Evolutionary conservation across 2,113 vertebrate genomes (phyloP), one percentile per base, ranked within the genome.

Genomic region (Pao palembangensis): DNA sequence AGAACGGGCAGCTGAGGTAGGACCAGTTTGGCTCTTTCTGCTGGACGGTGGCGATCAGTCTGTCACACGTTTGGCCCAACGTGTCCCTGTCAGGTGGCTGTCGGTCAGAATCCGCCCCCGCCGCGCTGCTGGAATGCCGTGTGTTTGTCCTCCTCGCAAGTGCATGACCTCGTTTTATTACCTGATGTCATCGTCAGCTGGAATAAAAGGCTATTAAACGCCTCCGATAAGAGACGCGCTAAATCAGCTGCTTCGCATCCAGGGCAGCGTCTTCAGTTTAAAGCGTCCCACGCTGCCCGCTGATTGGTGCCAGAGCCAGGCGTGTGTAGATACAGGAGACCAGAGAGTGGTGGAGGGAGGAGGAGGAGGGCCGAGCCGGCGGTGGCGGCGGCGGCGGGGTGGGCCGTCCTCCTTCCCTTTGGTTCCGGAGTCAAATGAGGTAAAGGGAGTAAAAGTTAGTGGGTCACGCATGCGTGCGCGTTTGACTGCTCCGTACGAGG

Each of bases 401-500:
- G 75, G 86, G 83, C 68, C 55, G 79, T 77, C 73, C 81, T 78
- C 79, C 70, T 71, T 70, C 75, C 74, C 64, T 55, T 58, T 78
- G 88, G 78, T 91, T 90, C 79, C 71, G 79, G 78, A 89, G 90
- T 91, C 89, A 89, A 79, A 75, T 72, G 83, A 91, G 91, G 90
- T 91, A 86, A 92, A 85, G 76, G 80, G 88, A 89, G 89, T 86
- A 81, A 87, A 91, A 87, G 88, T 91, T 87, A 91, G 81, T 88
- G 80, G 86, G 91, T 89, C 88, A 88, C 72, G 73, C 78, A 78
- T 82, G 90, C 85, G 83, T 73, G 69, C 47, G 56, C 28, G 71
- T 55, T 43, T 38, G 34, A 38, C 31, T 34, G 31, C 31, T 34
- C 31, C 31, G 31, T 34, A 34, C 31, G 31, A 5, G 6, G 31